Conservation (phyloP, 2,113 vertebrate genomes). For the Athene cunicularia region DNA sequence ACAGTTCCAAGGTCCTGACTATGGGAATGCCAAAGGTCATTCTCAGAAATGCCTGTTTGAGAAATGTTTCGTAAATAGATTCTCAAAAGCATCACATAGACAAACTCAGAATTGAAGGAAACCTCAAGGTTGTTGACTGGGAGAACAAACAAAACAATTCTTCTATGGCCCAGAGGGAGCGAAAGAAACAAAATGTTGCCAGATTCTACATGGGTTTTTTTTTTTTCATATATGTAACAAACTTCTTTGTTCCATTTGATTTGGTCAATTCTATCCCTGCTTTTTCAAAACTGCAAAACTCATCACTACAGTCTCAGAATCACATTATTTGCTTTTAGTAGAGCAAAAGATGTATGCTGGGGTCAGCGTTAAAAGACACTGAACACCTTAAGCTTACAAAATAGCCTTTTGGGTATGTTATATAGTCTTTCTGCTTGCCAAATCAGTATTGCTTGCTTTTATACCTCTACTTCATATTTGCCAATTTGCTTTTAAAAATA, state of each 20-base stretch:
- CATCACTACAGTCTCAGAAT: neutral
- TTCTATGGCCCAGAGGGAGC: neutral
- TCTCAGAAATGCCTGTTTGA: neutral
- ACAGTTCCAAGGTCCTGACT: neutral
- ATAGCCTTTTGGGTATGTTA: neutral
- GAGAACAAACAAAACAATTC: neutral
- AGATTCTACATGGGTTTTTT: neutral
- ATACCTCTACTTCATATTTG: neutral
- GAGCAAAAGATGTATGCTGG: neutral
- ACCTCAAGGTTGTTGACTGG: neutral
- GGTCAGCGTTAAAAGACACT: neutral
- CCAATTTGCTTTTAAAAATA: neutral
- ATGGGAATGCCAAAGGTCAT: neutral
- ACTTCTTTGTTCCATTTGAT: rapidly evolving
- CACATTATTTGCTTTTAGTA: neutral
- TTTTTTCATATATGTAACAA: neutral
- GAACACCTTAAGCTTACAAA: neutral
- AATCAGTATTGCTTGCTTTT: neutral
- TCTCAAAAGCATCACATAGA: neutral
- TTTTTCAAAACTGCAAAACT: neutral
- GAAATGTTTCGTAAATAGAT: neutral
- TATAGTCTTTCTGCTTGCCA: neutral
- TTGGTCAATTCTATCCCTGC: neutral
- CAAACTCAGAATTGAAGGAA: neutral
- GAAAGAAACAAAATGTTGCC: neutral